Conservation (phyloP, 1,140 invertebrate genomes). For the Caligus rogercresseyi region DNA sequence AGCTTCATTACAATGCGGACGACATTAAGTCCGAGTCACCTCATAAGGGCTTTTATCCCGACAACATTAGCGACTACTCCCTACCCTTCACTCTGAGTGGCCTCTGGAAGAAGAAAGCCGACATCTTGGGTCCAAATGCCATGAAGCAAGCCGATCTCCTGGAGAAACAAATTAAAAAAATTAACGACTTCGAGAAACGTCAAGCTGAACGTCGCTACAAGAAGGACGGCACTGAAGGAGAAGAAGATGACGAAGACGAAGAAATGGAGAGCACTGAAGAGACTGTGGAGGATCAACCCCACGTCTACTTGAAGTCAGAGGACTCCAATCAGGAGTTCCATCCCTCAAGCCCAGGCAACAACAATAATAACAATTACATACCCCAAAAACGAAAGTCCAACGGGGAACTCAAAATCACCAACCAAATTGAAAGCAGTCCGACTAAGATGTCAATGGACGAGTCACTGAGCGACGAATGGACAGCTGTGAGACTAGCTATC, state of each 20-base stretch:
- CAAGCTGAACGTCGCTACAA: neutral
- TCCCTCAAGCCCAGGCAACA: neutral
- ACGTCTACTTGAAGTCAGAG: no score
- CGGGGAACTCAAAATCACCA: neutral
- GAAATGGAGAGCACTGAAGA: no score
- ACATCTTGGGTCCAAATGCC: neutral
- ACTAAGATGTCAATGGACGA: neutral
- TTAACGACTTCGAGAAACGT: neutral
- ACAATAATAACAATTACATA: neutral
- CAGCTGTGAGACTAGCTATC: no score
- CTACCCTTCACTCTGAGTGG: neutral
- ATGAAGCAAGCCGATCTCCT: slow-evolving; percentile 6
- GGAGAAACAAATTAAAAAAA: slow-evolving; percentile 14
- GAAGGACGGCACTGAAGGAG: neutral
- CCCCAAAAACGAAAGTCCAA: neutral
- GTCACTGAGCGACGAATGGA: neutral
- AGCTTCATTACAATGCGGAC: slow-evolving; percentile 12
- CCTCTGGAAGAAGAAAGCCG: slow-evolving; percentile 11
- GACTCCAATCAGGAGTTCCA: no score
- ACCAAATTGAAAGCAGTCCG: neutral
- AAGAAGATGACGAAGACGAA: neutral
- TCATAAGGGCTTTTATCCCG: slow-evolving; percentile 3
- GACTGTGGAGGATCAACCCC: no score
- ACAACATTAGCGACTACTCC: slow-evolving; percentile 3
- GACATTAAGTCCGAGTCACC: neutral